Conservation (phyloP, 2,797 vertebrate genomes). For the Lutjanus argentimaculatus region DNA sequence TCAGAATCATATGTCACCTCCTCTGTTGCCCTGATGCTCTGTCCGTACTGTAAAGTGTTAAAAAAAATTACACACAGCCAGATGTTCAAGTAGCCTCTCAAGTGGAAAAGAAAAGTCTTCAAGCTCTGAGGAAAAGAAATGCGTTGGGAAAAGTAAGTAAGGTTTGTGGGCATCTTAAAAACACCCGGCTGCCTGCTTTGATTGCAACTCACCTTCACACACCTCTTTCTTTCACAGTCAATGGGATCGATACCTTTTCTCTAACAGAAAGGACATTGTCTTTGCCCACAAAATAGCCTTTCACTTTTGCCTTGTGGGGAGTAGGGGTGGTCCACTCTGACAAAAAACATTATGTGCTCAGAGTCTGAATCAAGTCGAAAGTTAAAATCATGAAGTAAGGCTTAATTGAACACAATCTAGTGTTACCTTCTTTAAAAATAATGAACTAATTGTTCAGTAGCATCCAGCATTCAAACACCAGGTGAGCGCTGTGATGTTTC, state of each 20-base stretch:
- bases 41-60: not conserved
- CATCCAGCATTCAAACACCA: not conserved
- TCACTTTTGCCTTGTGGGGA: not conserved
- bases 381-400: not conserved
- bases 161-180: slow-evolving; percentile 12
- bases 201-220: slow-evolving; percentile 23
- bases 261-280: not conserved
- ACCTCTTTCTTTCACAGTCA: slow-evolving; percentile 13
- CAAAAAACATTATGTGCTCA: slow-evolving; percentile 10
- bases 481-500: not conserved
- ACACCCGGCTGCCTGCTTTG: slow-evolving; percentile 5
- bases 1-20: not conserved
- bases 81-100: not conserved
- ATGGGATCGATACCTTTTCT: slow-evolving; percentile 32
- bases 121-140: not conserved
- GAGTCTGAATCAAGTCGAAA: not conserved
- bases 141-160: not conserved
- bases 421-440: not conserved
- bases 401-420: not conserved
- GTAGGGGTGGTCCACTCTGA: not conserved
- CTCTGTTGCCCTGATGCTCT: not conserved
- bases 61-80: slow-evolving; percentile 28
- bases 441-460: not conserved
- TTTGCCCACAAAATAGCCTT: slow-evolving; percentile 9
- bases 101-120: not conserved